These are phyloP conservation scores for Alligator mississippiensis DNA, from an alignment of 2,113 vertebrate species.

Conservation along the genomic window DNA sequence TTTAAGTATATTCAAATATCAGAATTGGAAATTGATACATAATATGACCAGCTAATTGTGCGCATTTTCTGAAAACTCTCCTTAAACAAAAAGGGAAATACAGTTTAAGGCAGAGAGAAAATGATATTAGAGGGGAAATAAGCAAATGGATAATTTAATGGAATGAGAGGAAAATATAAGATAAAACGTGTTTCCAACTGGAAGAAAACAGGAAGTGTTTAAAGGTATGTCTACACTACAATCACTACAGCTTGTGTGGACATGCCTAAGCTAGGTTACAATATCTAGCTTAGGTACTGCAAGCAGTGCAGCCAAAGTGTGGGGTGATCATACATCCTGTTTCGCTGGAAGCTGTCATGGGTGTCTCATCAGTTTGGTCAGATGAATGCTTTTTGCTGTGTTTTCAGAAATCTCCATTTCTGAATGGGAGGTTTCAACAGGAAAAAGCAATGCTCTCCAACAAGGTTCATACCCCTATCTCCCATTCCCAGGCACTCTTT, in stretches of 20 bases:
- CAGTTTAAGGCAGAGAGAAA: constrained; percentile 34
- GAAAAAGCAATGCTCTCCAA: no score
- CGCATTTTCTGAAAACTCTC: constrained; percentile 17
- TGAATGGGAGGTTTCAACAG: no score
- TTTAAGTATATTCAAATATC: constrained; percentile 29
- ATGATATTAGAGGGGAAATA: background rate
- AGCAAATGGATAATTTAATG: background rate
- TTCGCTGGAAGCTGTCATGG: no score
- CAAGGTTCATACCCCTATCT: no score
- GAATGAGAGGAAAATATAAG: background rate
- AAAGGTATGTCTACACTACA: background rate
- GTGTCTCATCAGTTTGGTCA: no score
- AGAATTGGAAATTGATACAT: background rate
- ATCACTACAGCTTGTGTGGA: background rate
- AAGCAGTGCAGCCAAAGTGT: no score
- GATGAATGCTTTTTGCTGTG: no score
- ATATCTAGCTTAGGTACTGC: no score
- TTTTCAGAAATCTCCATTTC: no score
- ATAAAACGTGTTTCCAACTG: background rate
- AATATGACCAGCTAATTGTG: background rate
- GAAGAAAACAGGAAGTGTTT: background rate
- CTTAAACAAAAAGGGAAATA: constrained; percentile 20
- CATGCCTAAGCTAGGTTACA: accelerated
- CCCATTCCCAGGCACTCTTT: no score
- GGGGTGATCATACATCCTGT: no score